Percentiles rank a stretch among this genome's conserved stretches.
These are phyloP conservation scores for Huso huso DNA, from an alignment of 2,797 vertebrate species.

Conservation along the genomic window DNA sequence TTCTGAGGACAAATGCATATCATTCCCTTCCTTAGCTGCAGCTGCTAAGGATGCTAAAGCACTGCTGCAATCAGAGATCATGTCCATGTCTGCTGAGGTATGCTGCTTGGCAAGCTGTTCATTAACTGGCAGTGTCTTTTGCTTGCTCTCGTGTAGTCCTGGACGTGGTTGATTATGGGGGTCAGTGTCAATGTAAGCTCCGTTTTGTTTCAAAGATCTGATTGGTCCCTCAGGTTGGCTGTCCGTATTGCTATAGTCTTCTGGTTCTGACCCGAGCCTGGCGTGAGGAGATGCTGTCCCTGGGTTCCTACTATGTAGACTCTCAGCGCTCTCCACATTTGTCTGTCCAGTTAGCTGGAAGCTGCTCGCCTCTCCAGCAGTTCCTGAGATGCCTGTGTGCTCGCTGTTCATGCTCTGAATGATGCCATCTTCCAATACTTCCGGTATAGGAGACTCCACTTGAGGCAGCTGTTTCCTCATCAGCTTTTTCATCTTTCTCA, in stretches of 20 bases:
- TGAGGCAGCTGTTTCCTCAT: constrained; percentile 44
- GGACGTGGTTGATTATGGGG: constrained; percentile 2
- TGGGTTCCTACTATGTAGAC: not conserved
- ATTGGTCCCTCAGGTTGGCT: not conserved
- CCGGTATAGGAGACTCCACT: constrained; percentile 30
- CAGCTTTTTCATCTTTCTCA: constrained; percentile 61
- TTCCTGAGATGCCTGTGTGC: not conserved
- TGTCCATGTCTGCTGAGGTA: constrained; percentile 1
- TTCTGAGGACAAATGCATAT: not conserved
- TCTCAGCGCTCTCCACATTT: not conserved
- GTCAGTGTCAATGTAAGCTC: constrained; percentile 1
- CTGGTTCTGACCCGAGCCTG: not conserved
- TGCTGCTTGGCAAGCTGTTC: constrained; percentile 9
- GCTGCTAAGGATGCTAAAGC: not conserved
- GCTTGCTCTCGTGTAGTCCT: constrained; percentile 9
- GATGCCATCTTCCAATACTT: constrained; percentile 33
- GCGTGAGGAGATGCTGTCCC: constrained; percentile 4
- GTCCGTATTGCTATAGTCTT: not conserved
- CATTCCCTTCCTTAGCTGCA: constrained; percentile 10
- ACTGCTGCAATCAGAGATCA: constrained; percentile 11
- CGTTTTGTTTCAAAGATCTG: not conserved
- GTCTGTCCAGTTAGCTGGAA: not conserved
- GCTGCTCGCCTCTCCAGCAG: not conserved
- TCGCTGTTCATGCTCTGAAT: not conserved
- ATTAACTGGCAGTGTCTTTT: constrained; percentile 24